These are phyloP conservation scores for Falcaria lacertinaria DNA, from an alignment of 2,888 invertebrate genomes.

Conservation along the genomic window DNA sequence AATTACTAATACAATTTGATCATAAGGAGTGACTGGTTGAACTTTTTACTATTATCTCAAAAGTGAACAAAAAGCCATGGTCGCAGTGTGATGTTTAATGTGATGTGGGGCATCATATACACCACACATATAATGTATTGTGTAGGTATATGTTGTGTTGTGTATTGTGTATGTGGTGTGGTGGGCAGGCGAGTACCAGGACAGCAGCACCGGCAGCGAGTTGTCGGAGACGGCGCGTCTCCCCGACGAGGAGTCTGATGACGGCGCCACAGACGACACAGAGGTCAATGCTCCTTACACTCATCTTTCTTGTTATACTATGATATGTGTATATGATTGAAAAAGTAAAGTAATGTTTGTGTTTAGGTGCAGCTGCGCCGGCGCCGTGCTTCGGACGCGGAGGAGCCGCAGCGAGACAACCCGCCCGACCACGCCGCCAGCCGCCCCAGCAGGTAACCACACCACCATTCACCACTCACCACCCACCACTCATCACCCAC, in stretches of 20 bases:
- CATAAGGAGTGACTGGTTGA: too few relatives aligned
- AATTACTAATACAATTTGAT: too few relatives aligned
- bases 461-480: not conserved
- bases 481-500: constrained; percentile 5
- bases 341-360: too few relatives aligned
- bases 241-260: constrained; percentile 71
- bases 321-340: too few relatives aligned
- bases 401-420: constrained; percentile 58
- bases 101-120: too few relatives aligned
- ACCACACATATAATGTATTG: too few relatives aligned
- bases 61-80: too few relatives aligned
- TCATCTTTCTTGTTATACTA: too few relatives aligned
- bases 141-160: not conserved
- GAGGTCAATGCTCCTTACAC: constrained; percentile 22
- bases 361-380: constrained; percentile 45
- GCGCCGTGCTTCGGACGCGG: constrained; percentile 26
- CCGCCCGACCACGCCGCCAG: constrained; percentile 48
- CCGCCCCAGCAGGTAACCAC: constrained; percentile 64
- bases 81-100: too few relatives aligned
- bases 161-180: not conserved
- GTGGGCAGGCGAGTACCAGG: constrained; percentile 66
- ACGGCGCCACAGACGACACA: constrained; percentile 45
- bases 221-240: constrained; percentile 57
- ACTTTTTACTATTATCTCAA: too few relatives aligned
- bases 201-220: constrained; percentile 77